Conservation (phyloP, 2,113 vertebrate genomes). For the Collichthys lucidus region DNA sequence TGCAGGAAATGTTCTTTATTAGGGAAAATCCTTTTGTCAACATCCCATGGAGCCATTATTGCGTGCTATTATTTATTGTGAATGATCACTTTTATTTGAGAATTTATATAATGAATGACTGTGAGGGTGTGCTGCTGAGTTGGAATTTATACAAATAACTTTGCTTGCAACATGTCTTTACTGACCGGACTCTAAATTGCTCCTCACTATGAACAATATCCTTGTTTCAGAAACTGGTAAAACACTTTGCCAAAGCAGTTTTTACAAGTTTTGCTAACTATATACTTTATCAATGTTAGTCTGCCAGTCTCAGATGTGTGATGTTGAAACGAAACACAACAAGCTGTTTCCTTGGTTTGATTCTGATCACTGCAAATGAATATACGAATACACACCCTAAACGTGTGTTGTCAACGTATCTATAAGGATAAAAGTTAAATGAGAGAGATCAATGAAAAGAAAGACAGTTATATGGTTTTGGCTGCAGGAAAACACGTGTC, state of each 20-base stretch:
- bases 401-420: background rate
- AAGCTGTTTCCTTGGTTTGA: background rate
- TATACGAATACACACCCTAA: background rate
- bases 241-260: background rate
- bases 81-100: background rate
- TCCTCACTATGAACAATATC: background rate
- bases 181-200: background rate
- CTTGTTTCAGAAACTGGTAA: background rate
- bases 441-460: background rate
- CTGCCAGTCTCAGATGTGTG: background rate
- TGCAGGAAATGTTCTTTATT: background rate
- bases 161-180: background rate
- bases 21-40: background rate
- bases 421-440: background rate
- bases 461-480: background rate
- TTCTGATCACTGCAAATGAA: background rate
- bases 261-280: background rate
- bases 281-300: background rate
- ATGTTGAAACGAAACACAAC: constrained; percentile 1
- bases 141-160: background rate
- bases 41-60: background rate
- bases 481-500: constrained; percentile 10
- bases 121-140: background rate
- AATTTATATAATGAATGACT: background rate
- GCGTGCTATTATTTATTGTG: too few relatives aligned